Evolutionary conservation across 2,797 vertebrate species (phyloP).

Genomic region (Emydoidea blandingii): DNA sequence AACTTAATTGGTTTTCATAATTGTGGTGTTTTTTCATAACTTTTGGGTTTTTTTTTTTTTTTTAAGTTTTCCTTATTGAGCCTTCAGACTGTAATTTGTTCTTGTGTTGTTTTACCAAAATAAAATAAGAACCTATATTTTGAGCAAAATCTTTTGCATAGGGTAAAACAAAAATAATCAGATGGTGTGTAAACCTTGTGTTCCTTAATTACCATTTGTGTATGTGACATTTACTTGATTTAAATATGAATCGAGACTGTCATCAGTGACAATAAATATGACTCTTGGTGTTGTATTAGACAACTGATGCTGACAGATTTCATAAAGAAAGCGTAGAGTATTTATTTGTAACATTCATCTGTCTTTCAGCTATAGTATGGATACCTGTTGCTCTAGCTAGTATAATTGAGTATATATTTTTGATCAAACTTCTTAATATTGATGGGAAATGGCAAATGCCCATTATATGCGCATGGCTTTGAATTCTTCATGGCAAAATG

Average conservation of each 20-base stretch:
- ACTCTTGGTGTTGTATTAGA: neutral
- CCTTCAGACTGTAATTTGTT: conserved; percentile 40
- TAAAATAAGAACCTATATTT: neutral
- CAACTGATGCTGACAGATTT: conserved; percentile 28
- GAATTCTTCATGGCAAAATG: neutral
- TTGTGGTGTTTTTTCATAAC: neutral
- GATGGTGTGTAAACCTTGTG: neutral
- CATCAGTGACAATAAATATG: conserved; percentile 6
- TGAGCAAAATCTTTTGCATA: neutral
- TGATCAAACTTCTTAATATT: neutral
- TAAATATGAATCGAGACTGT: conserved; percentile 14
- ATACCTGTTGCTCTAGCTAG: neutral
- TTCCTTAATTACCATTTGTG: conserved; percentile 20
- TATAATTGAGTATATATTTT: neutral
- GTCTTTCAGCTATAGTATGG: neutral
- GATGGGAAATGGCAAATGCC: neutral
- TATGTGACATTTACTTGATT: conserved; percentile 26
- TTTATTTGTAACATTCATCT: neutral
- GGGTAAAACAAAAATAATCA: conserved; percentile 20
- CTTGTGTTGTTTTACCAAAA: conserved; percentile 13
- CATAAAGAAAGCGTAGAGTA: neutral
- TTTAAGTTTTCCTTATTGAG: neutral
- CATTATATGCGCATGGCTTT: neutral
- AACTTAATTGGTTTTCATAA: neutral
- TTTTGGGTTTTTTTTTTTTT: neutral